A percentile compares a stretch with the other conserved stretches of the same genome.
Evolutionary conservation across 2,113 vertebrate genomes (phyloP).

Genomic region (Cariama cristata): DNA sequence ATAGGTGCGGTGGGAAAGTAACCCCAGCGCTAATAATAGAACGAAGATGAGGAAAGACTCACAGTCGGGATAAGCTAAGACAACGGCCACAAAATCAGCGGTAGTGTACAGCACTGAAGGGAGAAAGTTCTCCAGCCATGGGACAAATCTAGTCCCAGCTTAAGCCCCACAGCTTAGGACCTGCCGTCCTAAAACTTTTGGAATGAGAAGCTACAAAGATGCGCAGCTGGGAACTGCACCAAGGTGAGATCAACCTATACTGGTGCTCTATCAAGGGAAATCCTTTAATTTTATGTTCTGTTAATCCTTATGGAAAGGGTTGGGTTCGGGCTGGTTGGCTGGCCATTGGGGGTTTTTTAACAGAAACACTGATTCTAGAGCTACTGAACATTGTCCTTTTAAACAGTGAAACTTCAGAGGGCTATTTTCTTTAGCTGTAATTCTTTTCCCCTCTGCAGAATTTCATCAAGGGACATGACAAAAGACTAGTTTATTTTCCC

Average conservation of each 20-base stretch:
- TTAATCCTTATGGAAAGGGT: background rate
- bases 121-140: background rate
- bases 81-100: background rate
- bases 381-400: background rate
- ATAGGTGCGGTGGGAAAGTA: constrained; percentile 52
- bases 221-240: background rate
- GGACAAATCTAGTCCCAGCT: background rate
- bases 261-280: background rate
- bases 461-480: background rate
- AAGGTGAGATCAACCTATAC: background rate
- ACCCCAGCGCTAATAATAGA: background rate
- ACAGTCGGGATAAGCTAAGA: background rate
- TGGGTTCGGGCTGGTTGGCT: background rate
- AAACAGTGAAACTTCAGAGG: background rate
- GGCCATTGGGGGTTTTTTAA: background rate
- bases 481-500: constrained; percentile 29
- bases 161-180: background rate
- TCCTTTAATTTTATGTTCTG: background rate
- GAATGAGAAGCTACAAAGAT: background rate
- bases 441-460: background rate
- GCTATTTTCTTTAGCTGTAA: constrained; percentile 27
- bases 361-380: background rate
- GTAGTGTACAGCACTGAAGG: background rate
- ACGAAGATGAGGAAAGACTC: constrained; percentile 2
- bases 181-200: background rate